A percentile compares a stretch with the other conserved stretches of the same genome.
phyloP scores from a whole-genome alignment of 2,888 invertebrate genomes.

The Aphodius granarius region DNA sequence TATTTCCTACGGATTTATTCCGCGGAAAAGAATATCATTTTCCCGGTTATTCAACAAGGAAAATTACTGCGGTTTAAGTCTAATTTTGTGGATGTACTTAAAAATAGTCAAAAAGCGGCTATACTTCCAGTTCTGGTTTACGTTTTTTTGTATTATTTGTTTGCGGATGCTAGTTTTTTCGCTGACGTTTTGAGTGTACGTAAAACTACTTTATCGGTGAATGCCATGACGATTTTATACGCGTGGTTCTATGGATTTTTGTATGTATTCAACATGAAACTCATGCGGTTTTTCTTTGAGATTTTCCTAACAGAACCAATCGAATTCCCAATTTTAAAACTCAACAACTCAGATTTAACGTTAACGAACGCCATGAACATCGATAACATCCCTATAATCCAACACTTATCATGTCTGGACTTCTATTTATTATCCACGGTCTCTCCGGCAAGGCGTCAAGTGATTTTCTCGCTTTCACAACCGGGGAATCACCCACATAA shows the following conservation, averaged over 20 bases:
- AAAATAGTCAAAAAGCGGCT: constrained; percentile 62
- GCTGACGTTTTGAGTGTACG: constrained; percentile 59
- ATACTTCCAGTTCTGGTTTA: constrained; percentile 66
- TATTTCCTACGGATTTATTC: constrained; percentile 63
- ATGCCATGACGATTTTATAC: constrained; percentile 59
- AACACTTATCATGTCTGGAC: constrained; percentile 77
- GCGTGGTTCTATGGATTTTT: constrained; percentile 71
- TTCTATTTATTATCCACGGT: constrained; percentile 68
- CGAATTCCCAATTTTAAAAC: constrained; percentile 62
- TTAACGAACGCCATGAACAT: constrained; percentile 64
- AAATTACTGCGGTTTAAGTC: constrained; percentile 70
- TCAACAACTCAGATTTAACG: constrained; percentile 53
- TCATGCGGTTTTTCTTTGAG: constrained; percentile 71
- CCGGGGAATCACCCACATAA: constrained; percentile 88
- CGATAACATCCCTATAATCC: constrained; percentile 67
- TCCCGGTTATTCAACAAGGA: constrained; percentile 71
- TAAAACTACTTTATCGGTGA: constrained; percentile 54
- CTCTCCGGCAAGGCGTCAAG: constrained; percentile 57
- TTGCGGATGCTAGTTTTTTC: constrained; percentile 60
- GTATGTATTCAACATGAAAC: constrained; percentile 69
- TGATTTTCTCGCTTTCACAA: constrained; percentile 73
- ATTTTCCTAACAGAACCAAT: constrained; percentile 72
- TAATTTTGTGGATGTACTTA: constrained; percentile 59
- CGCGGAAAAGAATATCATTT: constrained; percentile 61
- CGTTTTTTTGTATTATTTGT: constrained; percentile 62